These are phyloP conservation scores for Platysternon megacephalum DNA, from an alignment of 2,113 vertebrate genomes.

Conservation along the genomic window DNA sequence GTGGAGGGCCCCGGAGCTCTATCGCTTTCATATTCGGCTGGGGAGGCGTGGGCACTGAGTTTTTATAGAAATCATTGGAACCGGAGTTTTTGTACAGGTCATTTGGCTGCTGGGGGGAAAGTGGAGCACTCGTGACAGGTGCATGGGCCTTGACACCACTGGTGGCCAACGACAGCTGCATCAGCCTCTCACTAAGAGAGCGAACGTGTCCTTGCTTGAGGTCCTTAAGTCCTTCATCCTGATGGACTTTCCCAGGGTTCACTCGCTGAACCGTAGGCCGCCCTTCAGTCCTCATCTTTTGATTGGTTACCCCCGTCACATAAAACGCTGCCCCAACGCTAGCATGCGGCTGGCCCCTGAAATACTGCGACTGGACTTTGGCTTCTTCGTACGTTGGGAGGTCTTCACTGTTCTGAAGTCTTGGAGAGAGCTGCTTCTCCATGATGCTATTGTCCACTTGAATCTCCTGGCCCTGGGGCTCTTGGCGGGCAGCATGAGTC, in stretches of 20 bases:
- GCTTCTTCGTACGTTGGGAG: constrained; percentile 97
- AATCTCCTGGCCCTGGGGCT: constrained; percentile 98
- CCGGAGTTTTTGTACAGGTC: constrained; percentile 81
- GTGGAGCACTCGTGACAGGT: constrained; percentile 89
- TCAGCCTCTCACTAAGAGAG: constrained; percentile 95
- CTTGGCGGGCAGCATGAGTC: constrained; percentile 94
- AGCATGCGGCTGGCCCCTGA: constrained; percentile 88
- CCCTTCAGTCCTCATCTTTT: constrained; percentile 96
- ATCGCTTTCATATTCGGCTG: constrained; percentile 81
- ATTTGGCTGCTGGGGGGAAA: constrained; percentile 85
- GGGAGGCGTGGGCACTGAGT: constrained; percentile 77
- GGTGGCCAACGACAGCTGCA: constrained; percentile 97
- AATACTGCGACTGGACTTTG: constrained; percentile 98
- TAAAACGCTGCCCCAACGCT: constrained; percentile 93
- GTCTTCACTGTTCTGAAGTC: constrained; percentile 90
- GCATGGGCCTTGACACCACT: constrained; percentile 96
- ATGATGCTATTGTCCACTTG: constrained; percentile 91
- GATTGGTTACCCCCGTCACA: constrained; percentile 89
- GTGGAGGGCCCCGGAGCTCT: constrained; percentile 93
- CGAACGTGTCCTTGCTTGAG: constrained; percentile 99
- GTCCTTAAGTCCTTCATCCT: constrained; percentile 97
- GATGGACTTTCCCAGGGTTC: constrained; percentile 90
- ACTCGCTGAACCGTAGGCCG: constrained; percentile 91
- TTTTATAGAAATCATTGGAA: constrained; percentile 91
- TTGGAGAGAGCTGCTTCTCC: constrained; percentile 90